Evolutionary conservation across 2,797 vertebrate genomes (phyloP).

Genomic region (Prionace glauca): DNA sequence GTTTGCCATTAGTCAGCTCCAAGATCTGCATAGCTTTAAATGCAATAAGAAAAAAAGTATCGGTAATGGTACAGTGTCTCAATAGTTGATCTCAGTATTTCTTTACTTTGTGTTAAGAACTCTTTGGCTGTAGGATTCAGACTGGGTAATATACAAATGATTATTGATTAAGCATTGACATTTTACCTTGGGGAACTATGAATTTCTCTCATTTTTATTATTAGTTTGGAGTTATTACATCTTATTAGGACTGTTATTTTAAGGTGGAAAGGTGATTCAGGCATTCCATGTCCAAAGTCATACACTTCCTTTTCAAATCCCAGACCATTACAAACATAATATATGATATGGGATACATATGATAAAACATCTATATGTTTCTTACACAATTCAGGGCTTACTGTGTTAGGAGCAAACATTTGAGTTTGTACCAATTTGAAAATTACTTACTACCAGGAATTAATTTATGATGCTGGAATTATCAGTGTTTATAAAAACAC

Average conservation of each 20-base stretch:
- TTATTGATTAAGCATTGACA: not conserved
- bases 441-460: not conserved
- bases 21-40: conserved; percentile 83
- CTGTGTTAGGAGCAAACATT: not conserved
- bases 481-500: not conserved
- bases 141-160: not conserved
- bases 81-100: not conserved
- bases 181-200: not conserved
- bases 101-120: not conserved
- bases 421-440: not conserved
- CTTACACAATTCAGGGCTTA: not conserved
- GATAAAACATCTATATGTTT: not conserved
- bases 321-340: too few species aligned
- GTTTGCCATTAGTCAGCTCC: conserved; percentile 74
- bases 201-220: not conserved
- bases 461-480: not conserved
- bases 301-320: not conserved
- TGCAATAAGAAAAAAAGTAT: not conserved
- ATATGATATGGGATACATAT: too few species aligned
- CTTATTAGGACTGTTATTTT: too few species aligned
- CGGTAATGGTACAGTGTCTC: not conserved
- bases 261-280: too few species aligned
- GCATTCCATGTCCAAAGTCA: not conserved
- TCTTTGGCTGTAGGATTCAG: not conserved
- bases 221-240: not conserved